Evolutionary conservation across 2,797 vertebrate genomes (phyloP).

Genomic region (Iguana delicatissima): DNA sequence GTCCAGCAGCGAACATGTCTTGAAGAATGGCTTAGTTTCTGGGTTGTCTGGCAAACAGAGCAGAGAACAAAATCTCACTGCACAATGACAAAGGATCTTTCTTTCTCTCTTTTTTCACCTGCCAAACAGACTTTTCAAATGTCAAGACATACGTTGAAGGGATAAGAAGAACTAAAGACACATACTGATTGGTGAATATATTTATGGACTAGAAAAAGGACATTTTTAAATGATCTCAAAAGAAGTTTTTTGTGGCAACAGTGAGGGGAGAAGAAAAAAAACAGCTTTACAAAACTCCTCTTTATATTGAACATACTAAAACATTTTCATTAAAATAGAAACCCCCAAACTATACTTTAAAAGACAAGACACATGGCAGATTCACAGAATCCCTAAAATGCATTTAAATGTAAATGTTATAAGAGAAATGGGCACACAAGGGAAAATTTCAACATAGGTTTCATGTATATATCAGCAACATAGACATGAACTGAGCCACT

Average conservation of each 20-base stretch:
- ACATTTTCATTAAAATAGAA: not conserved
- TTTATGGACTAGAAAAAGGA: constrained; percentile 50
- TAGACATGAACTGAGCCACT: not conserved
- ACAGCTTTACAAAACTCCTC: not conserved
- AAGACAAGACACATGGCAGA: not conserved
- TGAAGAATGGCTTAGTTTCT: constrained; percentile 31
- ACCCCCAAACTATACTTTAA: too few species aligned
- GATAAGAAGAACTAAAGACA: constrained; percentile 57
- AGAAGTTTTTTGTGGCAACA: not conserved
- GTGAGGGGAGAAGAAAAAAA: not conserved
- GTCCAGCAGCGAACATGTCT: constrained; percentile 11
- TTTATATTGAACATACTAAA: not conserved
- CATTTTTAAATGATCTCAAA: constrained; percentile 44
- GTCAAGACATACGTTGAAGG: constrained; percentile 36
- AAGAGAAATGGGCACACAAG: not conserved
- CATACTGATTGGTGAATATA: constrained; percentile 48
- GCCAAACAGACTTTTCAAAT: constrained; percentile 51
- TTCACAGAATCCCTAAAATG: not conserved
- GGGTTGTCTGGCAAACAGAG: constrained; percentile 23
- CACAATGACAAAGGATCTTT: constrained; percentile 17
- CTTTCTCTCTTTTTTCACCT: constrained; percentile 36
- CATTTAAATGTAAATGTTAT: not conserved
- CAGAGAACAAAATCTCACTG: constrained; percentile 35
- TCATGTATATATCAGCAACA: not conserved
- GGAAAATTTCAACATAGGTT: not conserved